Evolutionary conservation across 2,797 vertebrate species (phyloP).

Genomic region (Melanotaenia boesemani): DNA sequence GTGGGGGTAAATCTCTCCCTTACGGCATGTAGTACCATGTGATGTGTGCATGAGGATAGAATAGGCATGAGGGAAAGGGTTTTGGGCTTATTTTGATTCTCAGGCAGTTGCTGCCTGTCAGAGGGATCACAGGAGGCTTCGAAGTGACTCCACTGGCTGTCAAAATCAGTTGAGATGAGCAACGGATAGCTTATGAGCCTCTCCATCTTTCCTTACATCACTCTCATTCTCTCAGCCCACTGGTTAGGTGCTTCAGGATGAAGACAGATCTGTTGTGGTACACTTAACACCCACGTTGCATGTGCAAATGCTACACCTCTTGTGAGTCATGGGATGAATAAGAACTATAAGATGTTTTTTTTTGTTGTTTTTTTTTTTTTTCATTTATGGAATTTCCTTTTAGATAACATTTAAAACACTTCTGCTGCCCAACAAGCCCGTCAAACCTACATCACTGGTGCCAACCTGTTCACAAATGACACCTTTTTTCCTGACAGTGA

Average conservation of each 20-base stretch:
- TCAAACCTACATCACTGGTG: not conserved
- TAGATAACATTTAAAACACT: not conserved
- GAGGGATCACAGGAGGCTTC: slow-evolving; percentile 22
- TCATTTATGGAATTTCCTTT: not conserved
- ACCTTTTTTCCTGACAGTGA: slow-evolving; percentile 1
- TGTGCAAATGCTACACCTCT: not conserved
- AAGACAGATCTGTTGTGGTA: slow-evolving; percentile 5
- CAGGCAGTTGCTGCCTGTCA: slow-evolving; percentile 49
- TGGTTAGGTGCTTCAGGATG: slow-evolving; percentile 1
- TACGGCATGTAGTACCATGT: slow-evolving; percentile 20
- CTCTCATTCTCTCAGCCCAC: slow-evolving; percentile 3
- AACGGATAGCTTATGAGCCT: slow-evolving; percentile 13
- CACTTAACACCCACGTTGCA: slow-evolving; percentile 7
- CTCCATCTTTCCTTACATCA: slow-evolving; percentile 7
- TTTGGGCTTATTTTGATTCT: slow-evolving; percentile 38
- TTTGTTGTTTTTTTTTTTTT: not conserved
- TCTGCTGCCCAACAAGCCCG: not conserved
- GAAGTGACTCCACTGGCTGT: slow-evolving; percentile 38
- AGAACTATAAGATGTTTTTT: not conserved
- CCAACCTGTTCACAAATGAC: slow-evolving; percentile 37
- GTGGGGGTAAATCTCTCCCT: slow-evolving; percentile 26
- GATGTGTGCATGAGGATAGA: slow-evolving; percentile 40
- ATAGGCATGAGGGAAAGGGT: not conserved
- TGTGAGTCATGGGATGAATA: not conserved
- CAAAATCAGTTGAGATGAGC: slow-evolving; percentile 37